Conservation (phyloP, 2,113 vertebrate species). For the Psephotus haematonotus region DNA sequence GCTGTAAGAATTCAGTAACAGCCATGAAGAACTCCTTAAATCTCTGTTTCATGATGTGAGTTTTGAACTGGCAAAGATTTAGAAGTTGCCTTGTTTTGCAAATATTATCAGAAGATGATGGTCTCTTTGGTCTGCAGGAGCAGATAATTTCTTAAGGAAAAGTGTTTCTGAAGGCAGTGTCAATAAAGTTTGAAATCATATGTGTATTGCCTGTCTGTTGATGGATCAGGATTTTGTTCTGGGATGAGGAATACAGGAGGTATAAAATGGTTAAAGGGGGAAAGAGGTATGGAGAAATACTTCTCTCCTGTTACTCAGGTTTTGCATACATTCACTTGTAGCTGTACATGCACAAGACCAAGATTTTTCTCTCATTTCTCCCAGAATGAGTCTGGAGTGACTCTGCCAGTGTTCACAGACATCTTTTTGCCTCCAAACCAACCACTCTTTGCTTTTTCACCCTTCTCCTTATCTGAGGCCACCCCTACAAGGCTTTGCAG, state of each 20-base stretch:
- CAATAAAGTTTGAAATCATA: neutral
- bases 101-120: neutral
- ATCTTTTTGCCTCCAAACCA: neutral
- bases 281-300: neutral
- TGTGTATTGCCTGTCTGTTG: neutral
- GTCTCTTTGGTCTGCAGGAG: conserved; percentile 44
- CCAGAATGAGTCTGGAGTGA: neutral
- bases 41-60: neutral
- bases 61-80: neutral
- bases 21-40: neutral
- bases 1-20: neutral
- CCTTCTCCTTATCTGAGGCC: neutral
- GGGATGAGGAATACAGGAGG: neutral
- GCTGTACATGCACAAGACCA: neutral
- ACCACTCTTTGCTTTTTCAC: neutral
- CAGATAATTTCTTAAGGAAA: neutral
- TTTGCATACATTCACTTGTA: neutral
- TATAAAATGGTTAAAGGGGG: neutral
- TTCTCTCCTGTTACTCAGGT: neutral
- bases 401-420: neutral
- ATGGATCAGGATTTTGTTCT: neutral
- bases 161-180: neutral
- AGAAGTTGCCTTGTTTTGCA: neutral
- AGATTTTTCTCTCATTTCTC: neutral
- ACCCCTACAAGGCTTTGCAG: neutral